phyloP scores from a whole-genome alignment of 2,113 vertebrate species.

The Podiceps cristatus region DNA sequence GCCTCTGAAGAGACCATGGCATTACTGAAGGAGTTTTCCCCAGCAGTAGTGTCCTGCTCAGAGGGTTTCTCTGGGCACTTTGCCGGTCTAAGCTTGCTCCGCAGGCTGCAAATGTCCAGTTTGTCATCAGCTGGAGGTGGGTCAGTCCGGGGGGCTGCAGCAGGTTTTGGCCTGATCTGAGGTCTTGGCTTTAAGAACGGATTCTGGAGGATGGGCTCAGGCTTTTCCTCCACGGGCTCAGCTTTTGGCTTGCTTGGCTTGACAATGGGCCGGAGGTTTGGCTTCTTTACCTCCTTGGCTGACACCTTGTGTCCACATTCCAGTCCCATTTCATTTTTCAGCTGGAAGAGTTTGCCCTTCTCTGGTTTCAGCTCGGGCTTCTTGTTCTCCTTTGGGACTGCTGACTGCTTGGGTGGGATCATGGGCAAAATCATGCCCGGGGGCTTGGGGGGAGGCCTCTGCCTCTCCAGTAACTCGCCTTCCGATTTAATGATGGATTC shows the following conservation, averaged over 20 bases:
- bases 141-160: constrained; percentile 83
- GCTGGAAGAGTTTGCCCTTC: constrained; percentile 89
- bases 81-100: constrained; percentile 93
- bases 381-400: constrained; percentile 81
- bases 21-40: constrained; percentile 53
- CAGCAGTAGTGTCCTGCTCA: constrained; percentile 63
- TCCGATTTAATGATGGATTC: constrained; percentile 96
- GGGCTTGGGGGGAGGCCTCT: constrained; percentile 88
- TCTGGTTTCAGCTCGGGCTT: constrained; percentile 86
- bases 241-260: constrained; percentile 87
- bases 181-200: constrained; percentile 89
- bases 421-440: constrained; percentile 86
- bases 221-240: constrained; percentile 86
- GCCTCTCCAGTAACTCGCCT: constrained; percentile 80
- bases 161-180: constrained; percentile 88
- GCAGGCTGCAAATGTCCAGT: constrained; percentile 91
- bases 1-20: constrained; percentile 40
- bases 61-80: constrained; percentile 81
- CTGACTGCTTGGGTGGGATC: constrained; percentile 81
- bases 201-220: constrained; percentile 78
- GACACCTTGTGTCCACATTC: constrained; percentile 95
- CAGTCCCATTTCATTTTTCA: constrained; percentile 95
- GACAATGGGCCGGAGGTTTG: constrained; percentile 91
- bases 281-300: constrained; percentile 94
- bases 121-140: constrained; percentile 80